Conservation (phyloP, 2,797 vertebrate species). For the Forpus xanthops region DNA sequence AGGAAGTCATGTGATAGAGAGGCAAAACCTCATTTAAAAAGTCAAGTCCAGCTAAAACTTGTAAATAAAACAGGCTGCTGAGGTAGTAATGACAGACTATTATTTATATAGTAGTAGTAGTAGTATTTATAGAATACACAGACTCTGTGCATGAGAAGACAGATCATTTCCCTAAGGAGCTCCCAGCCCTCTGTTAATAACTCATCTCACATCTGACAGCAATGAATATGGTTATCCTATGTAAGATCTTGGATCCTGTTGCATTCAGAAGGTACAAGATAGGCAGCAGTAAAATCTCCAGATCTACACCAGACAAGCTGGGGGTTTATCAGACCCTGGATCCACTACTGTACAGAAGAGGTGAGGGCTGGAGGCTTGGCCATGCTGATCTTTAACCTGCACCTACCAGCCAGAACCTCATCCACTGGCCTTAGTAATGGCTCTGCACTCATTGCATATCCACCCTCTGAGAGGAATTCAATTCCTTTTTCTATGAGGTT, state of each 20-base stretch:
- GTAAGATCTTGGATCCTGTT: background rate
- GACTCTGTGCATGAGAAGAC: background rate
- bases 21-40: background rate
- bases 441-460: background rate
- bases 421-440: background rate
- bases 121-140: background rate
- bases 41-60: background rate
- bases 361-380: background rate
- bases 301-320: background rate
- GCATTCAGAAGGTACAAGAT: background rate
- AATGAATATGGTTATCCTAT: background rate
- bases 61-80: background rate
- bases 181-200: background rate
- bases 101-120: background rate
- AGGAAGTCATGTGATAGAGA: background rate
- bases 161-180: background rate
- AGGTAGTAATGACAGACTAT: background rate
- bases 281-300: background rate
- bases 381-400: background rate
- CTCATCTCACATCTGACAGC: background rate
- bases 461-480: background rate
- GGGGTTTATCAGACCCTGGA: background rate
- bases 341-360: background rate
- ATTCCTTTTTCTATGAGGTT: background rate
- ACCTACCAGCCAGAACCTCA: background rate